Percentiles rank a stretch among this genome's conserved stretches.
phyloP scores from a whole-genome alignment of 2,888 invertebrate genomes.

The Nemotelus nigrinus region DNA sequence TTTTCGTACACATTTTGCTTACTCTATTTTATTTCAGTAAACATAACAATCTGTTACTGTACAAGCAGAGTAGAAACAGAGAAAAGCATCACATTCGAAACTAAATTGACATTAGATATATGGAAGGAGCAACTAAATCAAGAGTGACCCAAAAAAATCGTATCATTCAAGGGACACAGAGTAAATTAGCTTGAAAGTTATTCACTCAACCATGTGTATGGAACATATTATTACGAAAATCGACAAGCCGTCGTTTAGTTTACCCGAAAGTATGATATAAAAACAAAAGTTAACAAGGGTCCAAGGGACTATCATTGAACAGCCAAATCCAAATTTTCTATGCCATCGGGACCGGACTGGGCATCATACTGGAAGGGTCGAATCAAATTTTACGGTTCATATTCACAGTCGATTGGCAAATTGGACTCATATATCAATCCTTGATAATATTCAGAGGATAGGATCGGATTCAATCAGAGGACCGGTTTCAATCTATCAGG shows the following conservation, averaged over 20 bases:
- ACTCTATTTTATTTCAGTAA: too few relatives aligned
- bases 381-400: slow-evolving; percentile 49
- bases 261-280: background rate
- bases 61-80: too few relatives aligned
- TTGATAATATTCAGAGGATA: background rate
- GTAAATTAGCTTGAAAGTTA: too few relatives aligned
- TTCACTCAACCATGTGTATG: background rate
- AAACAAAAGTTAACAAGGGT: slow-evolving; percentile 11
- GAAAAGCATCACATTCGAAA: too few relatives aligned
- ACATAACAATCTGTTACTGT: too few relatives aligned
- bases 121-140: too few relatives aligned
- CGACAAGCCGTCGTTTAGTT: background rate
- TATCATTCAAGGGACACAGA: too few relatives aligned
- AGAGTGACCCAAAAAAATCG: too few relatives aligned
- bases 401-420: slow-evolving; percentile 49
- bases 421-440: slow-evolving; percentile 48
- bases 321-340: background rate
- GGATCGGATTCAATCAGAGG: background rate
- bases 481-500: too few relatives aligned
- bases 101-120: too few relatives aligned
- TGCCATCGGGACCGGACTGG: background rate
- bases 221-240: background rate
- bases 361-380: slow-evolving; percentile 18
- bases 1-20: too few relatives aligned
- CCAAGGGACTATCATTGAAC: background rate